A percentile compares a stretch with the other conserved stretches of the same genome.
Evolutionary conservation across 2,113 vertebrate genomes (phyloP).

Genomic region (Indicator indicator): DNA sequence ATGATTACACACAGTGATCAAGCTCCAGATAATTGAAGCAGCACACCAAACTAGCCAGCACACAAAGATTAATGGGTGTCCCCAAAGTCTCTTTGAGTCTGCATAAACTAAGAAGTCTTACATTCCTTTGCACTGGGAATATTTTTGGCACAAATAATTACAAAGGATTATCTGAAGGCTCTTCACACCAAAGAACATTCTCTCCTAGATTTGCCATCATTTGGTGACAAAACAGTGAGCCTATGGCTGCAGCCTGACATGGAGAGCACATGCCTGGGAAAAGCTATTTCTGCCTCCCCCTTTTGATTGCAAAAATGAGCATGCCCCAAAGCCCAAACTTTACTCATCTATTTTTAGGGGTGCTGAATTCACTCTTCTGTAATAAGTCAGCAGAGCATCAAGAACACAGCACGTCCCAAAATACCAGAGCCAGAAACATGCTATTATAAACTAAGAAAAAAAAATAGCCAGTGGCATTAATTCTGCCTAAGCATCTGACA

Average conservation of each 20-base stretch:
- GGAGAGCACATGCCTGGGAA: not conserved
- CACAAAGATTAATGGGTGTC: slow-evolving; percentile 59
- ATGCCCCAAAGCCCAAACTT: not conserved
- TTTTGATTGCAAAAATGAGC: not conserved
- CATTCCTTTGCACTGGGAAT: not conserved
- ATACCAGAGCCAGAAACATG: not conserved
- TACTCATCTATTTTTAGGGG: not conserved
- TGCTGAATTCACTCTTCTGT: not conserved
- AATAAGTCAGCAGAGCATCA: not conserved
- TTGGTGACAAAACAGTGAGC: not conserved
- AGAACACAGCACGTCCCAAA: not conserved
- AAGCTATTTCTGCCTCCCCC: not conserved
- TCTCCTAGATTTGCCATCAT: not conserved
- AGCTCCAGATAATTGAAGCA: slow-evolving; percentile 71
- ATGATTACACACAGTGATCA: slow-evolving; percentile 73
- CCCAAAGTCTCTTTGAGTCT: slow-evolving; percentile 46
- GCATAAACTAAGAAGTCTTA: slow-evolving; percentile 41
- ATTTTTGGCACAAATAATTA: slow-evolving; percentile 11
- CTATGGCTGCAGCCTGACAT: not conserved
- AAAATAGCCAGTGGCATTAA: not conserved
- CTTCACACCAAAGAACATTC: not conserved
- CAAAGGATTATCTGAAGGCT: not conserved
- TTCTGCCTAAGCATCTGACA: not conserved
- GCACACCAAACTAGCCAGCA: slow-evolving; percentile 54
- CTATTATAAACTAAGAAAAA: not conserved